These are phyloP conservation scores for Minunthozetes semirufus DNA, from an alignment of 2,888 invertebrate genomes.

Conservation along the genomic window DNA sequence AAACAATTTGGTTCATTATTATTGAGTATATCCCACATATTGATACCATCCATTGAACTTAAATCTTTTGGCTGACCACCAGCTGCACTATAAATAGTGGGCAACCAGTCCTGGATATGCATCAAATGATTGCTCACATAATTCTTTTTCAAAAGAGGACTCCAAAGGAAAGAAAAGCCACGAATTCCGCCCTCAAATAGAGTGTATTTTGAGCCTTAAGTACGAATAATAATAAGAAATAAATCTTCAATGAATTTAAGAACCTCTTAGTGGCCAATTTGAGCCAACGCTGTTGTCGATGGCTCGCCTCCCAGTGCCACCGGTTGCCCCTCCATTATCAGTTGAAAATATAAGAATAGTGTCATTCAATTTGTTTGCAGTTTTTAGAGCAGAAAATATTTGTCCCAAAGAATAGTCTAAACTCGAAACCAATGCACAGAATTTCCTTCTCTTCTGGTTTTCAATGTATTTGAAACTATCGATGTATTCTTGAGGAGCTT, in stretches of 20 bases:
- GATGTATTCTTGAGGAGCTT: conserved; percentile 66
- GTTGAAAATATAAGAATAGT: conserved; percentile 77
- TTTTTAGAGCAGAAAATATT: conserved; percentile 62
- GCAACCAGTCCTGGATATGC: conserved; percentile 82
- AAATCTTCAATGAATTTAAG: neutral
- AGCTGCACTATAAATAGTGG: conserved; percentile 68
- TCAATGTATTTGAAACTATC: conserved; percentile 62
- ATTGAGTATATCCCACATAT: conserved; percentile 67
- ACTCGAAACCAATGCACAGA: conserved; percentile 71
- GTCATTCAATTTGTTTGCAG: conserved; percentile 65
- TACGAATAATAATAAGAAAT: neutral
- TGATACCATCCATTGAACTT: conserved; percentile 54
- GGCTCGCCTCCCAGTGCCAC: conserved; percentile 60
- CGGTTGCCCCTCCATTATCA: conserved; percentile 72
- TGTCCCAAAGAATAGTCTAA: conserved; percentile 77
- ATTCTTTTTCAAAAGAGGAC: conserved; percentile 55
- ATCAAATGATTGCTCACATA: conserved; percentile 62
- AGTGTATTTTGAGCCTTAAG: conserved; percentile 51
- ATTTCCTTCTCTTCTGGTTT: conserved; percentile 57
- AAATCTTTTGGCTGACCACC: conserved; percentile 40
- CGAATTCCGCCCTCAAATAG: conserved; percentile 89
- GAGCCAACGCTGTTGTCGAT: conserved; percentile 52
- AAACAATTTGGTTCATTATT: conserved; percentile 50
- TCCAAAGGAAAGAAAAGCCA: conserved; percentile 72
- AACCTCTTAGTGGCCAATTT: conserved; percentile 56